phyloP scores from a whole-genome alignment of 2,888 invertebrate species.

The Tryphoninae sp. region DNA sequence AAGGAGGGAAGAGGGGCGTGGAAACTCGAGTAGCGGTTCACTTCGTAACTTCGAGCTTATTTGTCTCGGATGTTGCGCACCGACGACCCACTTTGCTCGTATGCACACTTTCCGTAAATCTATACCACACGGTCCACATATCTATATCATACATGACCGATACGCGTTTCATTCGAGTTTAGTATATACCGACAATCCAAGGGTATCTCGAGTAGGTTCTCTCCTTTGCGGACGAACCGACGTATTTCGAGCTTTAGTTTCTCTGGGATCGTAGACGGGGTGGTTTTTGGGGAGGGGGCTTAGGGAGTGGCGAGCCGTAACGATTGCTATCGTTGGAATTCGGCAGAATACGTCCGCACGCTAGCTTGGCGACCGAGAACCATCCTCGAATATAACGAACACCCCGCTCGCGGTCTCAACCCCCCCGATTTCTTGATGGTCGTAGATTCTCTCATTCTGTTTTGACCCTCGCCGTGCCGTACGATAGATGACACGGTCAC shows the following conservation, averaged over 20 bases:
- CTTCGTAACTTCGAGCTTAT: constrained; percentile 49
- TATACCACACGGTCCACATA: constrained; percentile 4
- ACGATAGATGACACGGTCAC: not conserved
- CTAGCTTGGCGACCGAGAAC: constrained; percentile 27
- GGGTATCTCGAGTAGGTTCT: not conserved
- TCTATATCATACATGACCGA: not conserved
- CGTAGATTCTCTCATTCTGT: constrained; percentile 15
- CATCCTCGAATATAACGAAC: constrained; percentile 12
- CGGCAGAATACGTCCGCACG: constrained; percentile 7
- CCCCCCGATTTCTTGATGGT: constrained; percentile 5
- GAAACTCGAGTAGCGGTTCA: constrained; percentile 26
- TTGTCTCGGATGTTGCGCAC: constrained; percentile 31
- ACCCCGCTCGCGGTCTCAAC: not conserved
- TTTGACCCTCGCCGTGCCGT: constrained; percentile 19
- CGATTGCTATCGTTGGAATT: constrained; percentile 44
- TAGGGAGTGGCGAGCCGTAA: constrained; percentile 10
- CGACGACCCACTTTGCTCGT: constrained; percentile 27
- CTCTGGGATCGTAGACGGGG: not conserved
- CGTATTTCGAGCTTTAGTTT: constrained; percentile 40
- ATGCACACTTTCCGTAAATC: constrained; percentile 18
- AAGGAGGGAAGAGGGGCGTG: not conserved
- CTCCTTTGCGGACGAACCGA: constrained; percentile 32
- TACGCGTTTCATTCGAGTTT: constrained; percentile 27
- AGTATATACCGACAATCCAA: constrained; percentile 8
- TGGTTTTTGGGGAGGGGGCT: not conserved